Conservation (phyloP, 2,113 vertebrate species). For the Leucopsar rothschildi region DNA sequence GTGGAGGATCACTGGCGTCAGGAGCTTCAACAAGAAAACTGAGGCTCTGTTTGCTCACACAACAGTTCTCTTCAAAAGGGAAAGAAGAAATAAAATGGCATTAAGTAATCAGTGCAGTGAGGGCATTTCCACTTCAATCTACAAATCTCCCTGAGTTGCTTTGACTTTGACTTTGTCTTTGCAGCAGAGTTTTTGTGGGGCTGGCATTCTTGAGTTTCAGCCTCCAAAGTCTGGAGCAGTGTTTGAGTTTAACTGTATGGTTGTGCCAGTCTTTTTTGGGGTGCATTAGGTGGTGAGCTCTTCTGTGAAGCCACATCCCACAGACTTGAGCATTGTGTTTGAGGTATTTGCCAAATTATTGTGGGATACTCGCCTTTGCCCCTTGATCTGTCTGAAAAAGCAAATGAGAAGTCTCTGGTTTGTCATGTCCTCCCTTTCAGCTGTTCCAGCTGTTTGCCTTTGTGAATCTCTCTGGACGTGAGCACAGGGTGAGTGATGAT, state of each 20-base stretch:
- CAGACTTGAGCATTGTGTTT: neutral
- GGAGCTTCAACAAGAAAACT: neutral
- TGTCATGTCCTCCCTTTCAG: neutral
- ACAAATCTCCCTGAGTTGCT: neutral
- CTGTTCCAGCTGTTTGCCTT: neutral
- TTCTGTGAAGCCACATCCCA: neutral
- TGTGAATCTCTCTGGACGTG: accelerated
- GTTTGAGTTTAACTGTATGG: neutral
- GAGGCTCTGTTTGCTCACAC: neutral
- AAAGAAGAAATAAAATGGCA: neutral
- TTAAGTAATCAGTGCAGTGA: neutral
- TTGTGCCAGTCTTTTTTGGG: neutral
- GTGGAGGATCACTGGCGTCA: slow-evolving; percentile 8
- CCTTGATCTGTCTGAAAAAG: neutral
- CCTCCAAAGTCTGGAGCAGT: neutral
- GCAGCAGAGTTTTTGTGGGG: neutral
- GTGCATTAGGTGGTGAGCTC: neutral
- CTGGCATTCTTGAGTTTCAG: neutral
- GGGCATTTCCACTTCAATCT: neutral
- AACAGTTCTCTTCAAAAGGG: slow-evolving; percentile 37
- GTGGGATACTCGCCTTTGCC: neutral
- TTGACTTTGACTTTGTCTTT: neutral
- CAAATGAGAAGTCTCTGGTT: neutral
- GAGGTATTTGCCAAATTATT: neutral
- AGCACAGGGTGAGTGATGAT: neutral